Conservation (phyloP, 2,888 invertebrate genomes). For the Apoda limacodes region DNA sequence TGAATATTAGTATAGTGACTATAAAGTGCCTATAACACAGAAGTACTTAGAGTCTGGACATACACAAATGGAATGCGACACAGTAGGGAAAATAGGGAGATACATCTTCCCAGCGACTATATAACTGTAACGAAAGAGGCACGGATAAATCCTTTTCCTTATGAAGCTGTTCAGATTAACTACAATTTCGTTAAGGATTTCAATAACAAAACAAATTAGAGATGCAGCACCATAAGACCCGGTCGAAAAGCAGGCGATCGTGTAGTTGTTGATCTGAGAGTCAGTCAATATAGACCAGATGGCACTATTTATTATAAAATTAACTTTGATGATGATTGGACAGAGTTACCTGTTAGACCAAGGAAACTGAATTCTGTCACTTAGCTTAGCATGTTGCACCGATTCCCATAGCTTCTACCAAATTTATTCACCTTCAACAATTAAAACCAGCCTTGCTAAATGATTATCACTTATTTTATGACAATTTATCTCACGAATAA, state of each 20-base stretch:
- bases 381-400: no score
- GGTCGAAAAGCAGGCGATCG: conserved; percentile 15
- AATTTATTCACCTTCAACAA: no score
- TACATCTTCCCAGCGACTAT: conserved; percentile 23
- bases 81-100: conserved; percentile 21
- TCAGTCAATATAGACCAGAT: conserved; percentile 6
- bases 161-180: conserved; percentile 7
- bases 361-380: no score
- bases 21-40: conserved; percentile 9
- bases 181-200: no score
- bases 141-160: no score
- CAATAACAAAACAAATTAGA: no score
- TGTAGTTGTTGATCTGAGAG: conserved; percentile 7
- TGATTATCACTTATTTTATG: no score
- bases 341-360: conserved; percentile 6
- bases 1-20: conserved; percentile 4
- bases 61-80: conserved; percentile 16
- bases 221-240: conserved; percentile 13
- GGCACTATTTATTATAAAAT: conserved; percentile 2
- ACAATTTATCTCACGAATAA: no score
- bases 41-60: conserved; percentile 14
- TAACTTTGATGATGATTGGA: conserved; percentile 11
- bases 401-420: no score
- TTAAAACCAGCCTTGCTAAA: no score
- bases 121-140: conserved; percentile 15